Evolutionary conservation across 2,888 invertebrate genomes (phyloP), one percentile per base, ranked within the genome.

Genomic region (Agrotis clavis): DNA sequence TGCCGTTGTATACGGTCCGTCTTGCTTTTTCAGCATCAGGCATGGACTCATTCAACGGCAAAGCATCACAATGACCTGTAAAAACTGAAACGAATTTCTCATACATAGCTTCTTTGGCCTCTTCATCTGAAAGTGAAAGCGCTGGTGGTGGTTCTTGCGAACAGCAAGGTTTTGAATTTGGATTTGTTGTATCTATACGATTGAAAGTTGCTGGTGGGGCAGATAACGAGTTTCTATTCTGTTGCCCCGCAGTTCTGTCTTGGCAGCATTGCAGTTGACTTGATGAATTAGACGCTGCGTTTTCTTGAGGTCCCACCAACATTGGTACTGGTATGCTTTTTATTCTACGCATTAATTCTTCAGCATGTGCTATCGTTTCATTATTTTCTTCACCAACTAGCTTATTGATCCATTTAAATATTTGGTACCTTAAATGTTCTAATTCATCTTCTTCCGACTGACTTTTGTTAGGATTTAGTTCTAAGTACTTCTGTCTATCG

Each of bases 381-480:
- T 85, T 77, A 63, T 90, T 89, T n/a, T 90, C 80, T 73, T 90
- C 89, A 1, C 89, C 89, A 0, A 87, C 83, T 21, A 93, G 77
- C 81, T 92, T 94, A 65, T 91, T 90, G 5, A 93, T 87, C 91
- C 92, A 93, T 86, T 94, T 94, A 67, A 92, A 93, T 75, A 95
- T 93, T 61, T 92, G 92, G 87, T 91, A 93, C 72, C 91, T 93
- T 13, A 94, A 86, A 84, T 92, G 84, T 77, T 94, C 93, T 51
- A 93, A 64, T 77, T 95, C 95, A 59, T 90, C 88, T 75, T 84
- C 81, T 3, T 88, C 82, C 13, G 87, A 77, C 13, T 68, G 77
- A 63, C 61, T 80, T 51, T 67, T 81, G 1, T 79, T 65, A 30
- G 89, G 87, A 68, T 92, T 93, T 6, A 92, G 67, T 78, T 92